phyloP scores from a whole-genome alignment of 2,797 vertebrate species.

The Manis pentadactyla region DNA sequence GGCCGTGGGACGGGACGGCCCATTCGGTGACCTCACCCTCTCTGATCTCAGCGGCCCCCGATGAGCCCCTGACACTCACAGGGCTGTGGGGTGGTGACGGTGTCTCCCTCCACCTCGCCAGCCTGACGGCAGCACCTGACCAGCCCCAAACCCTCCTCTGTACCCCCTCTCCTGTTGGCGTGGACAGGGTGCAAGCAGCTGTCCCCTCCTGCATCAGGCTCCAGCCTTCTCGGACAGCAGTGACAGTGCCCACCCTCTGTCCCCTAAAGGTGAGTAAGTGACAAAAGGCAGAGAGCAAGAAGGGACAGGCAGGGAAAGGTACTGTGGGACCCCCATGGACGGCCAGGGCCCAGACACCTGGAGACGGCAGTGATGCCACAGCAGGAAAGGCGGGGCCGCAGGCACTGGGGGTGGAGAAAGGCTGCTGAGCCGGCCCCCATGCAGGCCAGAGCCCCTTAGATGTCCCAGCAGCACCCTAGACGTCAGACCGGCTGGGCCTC shows the following conservation, averaged over 20 bases:
- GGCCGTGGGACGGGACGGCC: fast-evolving
- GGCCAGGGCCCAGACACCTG: neutral
- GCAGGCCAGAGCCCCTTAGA: neutral
- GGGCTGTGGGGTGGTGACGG: fast-evolving
- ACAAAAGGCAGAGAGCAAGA: neutral
- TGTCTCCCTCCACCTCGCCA: neutral
- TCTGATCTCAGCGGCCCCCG: fast-evolving
- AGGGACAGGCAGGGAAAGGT: neutral
- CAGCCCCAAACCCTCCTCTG: fast-evolving
- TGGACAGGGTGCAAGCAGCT: neutral
- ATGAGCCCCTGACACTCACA: fast-evolving
- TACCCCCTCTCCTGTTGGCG: fast-evolving
- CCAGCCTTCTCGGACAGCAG: neutral
- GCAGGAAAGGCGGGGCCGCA: neutral
- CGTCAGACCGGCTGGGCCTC: neutral
- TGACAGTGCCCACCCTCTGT: fast-evolving
- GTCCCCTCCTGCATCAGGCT: neutral
- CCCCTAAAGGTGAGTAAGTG: neutral
- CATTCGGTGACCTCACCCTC: fast-evolving
- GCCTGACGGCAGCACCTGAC: neutral
- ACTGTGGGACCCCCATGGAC: neutral
- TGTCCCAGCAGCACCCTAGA: neutral
- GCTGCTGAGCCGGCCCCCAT: neutral
- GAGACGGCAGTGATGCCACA: neutral
- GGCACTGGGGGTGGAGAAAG: neutral